These are phyloP conservation scores for Peromyscus californicus DNA, from an alignment of 2,113 vertebrate species.

Conservation along the genomic window DNA sequence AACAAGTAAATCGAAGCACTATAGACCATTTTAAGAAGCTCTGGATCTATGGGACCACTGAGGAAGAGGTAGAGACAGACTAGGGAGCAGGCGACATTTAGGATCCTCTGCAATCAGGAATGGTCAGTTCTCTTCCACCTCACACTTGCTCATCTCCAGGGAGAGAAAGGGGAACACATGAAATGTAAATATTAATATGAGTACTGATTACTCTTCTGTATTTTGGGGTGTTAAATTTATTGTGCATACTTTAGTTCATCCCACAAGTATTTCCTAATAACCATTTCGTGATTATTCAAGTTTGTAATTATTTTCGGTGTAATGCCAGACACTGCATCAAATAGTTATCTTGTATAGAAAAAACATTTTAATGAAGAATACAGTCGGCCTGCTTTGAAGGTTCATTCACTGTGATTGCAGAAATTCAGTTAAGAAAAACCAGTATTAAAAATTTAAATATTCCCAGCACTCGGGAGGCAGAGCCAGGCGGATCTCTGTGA, in stretches of 20 bases:
- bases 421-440: neutral
- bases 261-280: neutral
- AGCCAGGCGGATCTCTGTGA: no score
- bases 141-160: neutral
- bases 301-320: constrained; percentile 34
- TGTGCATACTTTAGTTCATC: neutral
- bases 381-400: neutral
- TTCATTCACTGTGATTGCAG: neutral
- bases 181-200: constrained; percentile 19
- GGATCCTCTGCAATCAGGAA: neutral
- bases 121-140: neutral
- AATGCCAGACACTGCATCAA: neutral
- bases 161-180: neutral
- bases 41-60: neutral
- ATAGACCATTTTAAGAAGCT: neutral
- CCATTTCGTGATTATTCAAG: neutral
- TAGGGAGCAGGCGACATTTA: neutral
- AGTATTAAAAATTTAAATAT: neutral
- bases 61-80: neutral
- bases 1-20: constrained; percentile 22
- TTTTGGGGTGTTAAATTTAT: neutral
- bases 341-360: neutral
- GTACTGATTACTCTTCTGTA: neutral
- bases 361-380: constrained; percentile 37
- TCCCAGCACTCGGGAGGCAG: no score